Evolutionary conservation across 2,113 vertebrate species (phyloP).

Genomic region (Podarcis cretensis): DNA sequence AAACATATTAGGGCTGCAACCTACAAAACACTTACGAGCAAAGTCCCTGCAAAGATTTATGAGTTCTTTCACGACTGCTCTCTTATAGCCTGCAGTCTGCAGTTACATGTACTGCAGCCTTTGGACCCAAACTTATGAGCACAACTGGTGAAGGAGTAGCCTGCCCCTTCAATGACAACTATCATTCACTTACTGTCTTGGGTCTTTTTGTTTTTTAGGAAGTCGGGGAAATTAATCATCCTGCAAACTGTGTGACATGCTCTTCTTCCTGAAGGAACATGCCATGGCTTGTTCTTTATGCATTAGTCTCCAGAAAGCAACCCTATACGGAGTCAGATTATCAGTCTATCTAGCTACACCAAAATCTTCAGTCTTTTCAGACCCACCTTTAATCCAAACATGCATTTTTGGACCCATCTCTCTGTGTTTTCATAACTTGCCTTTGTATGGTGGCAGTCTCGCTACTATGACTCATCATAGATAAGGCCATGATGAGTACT

Average conservation of each 20-base stretch:
- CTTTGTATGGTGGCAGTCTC: too few species aligned
- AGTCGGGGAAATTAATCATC: not conserved
- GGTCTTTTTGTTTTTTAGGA: not conserved
- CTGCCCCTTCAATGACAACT: not conserved
- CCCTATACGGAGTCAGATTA: too few species aligned
- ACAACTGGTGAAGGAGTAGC: not conserved
- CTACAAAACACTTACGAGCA: not conserved
- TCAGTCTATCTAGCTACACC: too few species aligned
- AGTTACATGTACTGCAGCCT: not conserved
- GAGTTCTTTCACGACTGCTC: not conserved
- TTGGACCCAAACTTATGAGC: not conserved
- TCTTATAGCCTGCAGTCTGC: not conserved
- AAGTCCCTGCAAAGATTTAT: not conserved
- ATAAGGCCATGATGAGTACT: too few species aligned
- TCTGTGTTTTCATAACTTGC: too few species aligned
- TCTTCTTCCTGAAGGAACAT: too few species aligned
- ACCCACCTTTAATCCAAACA: too few species aligned
- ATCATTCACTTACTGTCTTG: not conserved
- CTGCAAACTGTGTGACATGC: too few species aligned
- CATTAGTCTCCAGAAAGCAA: not conserved
- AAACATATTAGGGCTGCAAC: conserved; percentile 2
- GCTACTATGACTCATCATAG: too few species aligned
- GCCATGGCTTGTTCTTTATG: not conserved
- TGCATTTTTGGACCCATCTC: too few species aligned
- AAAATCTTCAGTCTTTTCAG: too few species aligned